Evolutionary conservation across 2,797 vertebrate genomes (phyloP).

Genomic region (Poecilia wingei): DNA sequence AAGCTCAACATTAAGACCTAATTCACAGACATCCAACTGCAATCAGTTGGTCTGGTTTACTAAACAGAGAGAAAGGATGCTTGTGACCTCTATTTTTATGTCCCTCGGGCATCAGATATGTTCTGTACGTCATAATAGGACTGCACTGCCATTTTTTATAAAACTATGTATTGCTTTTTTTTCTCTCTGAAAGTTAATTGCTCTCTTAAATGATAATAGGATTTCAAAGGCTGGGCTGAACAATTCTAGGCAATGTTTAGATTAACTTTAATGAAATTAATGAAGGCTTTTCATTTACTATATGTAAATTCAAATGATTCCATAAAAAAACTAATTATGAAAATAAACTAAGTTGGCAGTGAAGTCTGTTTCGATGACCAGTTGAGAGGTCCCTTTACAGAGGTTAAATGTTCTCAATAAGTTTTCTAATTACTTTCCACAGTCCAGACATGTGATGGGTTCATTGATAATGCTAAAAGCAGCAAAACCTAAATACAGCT

Average conservation of each 20-base stretch:
- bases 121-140: background rate
- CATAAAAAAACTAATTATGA: background rate
- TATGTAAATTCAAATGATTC: background rate
- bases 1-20: background rate
- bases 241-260: slow-evolving; percentile 3
- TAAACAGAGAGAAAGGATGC: background rate
- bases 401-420: background rate
- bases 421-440: background rate
- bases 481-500: background rate
- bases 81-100: background rate
- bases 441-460: background rate
- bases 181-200: background rate
- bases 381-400: background rate
- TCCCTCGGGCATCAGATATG: background rate
- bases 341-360: background rate
- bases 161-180: background rate
- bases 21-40: background rate
- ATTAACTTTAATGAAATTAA: background rate
- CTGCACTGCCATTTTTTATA: background rate
- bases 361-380: background rate
- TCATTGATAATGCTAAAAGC: background rate
- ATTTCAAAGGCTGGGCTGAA: background rate
- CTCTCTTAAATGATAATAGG: background rate
- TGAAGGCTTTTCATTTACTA: background rate
- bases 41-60: background rate